Base-by-base conservation (phyloP, 1,140 invertebrate species). In the Parapsyche elsis region DNA sequence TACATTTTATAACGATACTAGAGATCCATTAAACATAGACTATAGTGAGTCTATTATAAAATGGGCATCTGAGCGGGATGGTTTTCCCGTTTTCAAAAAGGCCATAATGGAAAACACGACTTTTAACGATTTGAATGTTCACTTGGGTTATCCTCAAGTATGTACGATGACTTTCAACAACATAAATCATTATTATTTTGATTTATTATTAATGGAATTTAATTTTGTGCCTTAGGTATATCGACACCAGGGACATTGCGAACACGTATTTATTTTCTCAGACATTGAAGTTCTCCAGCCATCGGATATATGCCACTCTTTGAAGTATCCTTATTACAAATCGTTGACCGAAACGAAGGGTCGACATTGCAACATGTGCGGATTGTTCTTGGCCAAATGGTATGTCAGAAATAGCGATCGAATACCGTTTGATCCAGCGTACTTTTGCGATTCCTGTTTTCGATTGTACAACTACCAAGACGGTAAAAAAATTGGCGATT, bases 241-340 rank as follows among this genome's bases (percentile, higher is more conserved):
- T 88, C 89, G 94, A 38, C 95, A 97, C 88, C 94, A 96, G 86
- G 96, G 95, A n/a, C 91, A 93, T 84, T 97, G 96, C 88, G 95
- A 97, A 86, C 96, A 98, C 87, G 84, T 97, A 0, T 91, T 97
- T 84, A 89, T 93, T 0, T 93, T 97, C 83, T 93, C 91, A 9
- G 94, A 96, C 86, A 89, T 90, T 9, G 92, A 92, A 73, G 86
- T 94, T 0, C 64, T 93, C 23, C 85, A 87, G 73, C 73, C 85
- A 0, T 81, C 82, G 23, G 92, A 93, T 84, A 86, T 88, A 64
- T 84, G 91, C 21, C 78, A 84, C 12, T 64, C 85, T 9, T 71
- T 84, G 14, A 81, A 84, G 44, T 93, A 92, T 87, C 93, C 93
- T 1, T 86, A 86, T 76, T 86, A 91, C 76, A 85, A 85, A 0